These are phyloP conservation scores for Nannoperca australis DNA, from an alignment of 2,797 vertebrate species.

Conservation along the genomic window DNA sequence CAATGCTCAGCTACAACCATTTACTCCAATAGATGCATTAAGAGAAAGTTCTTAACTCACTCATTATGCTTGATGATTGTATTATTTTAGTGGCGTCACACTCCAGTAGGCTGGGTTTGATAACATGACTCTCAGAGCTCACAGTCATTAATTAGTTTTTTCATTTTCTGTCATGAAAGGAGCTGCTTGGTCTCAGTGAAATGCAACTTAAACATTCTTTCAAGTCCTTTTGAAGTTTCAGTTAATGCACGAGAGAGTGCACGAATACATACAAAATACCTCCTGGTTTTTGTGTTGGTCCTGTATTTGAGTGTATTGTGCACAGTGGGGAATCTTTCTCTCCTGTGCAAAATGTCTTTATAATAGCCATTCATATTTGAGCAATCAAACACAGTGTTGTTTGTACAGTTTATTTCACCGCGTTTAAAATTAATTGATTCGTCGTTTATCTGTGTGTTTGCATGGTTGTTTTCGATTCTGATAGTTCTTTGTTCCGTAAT, in stretches of 20 bases:
- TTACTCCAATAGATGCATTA: slow-evolving; percentile 67
- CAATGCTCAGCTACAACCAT: slow-evolving; percentile 75
- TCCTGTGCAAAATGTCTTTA: slow-evolving; percentile 39
- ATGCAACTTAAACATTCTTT: slow-evolving; percentile 46
- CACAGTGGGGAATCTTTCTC: slow-evolving; percentile 1
- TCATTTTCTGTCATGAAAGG: slow-evolving; percentile 31
- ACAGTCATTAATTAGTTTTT: slow-evolving; percentile 67
- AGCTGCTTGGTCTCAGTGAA: slow-evolving; percentile 51
- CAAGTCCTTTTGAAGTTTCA: slow-evolving; percentile 33
- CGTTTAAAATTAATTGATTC: slow-evolving; percentile 80
- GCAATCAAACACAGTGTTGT: slow-evolving; percentile 37
- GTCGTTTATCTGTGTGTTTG: slow-evolving; percentile 76
- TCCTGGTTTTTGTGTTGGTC: slow-evolving; percentile 10
- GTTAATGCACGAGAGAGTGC: background rate
- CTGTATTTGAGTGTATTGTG: background rate
- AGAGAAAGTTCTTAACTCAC: slow-evolving; percentile 76
- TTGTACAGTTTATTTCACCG: slow-evolving; percentile 48
- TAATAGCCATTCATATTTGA: slow-evolving; percentile 33
- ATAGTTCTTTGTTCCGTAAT: slow-evolving; percentile 81
- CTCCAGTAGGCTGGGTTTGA: slow-evolving; percentile 68
- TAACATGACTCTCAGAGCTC: slow-evolving; percentile 67
- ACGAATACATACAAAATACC: background rate
- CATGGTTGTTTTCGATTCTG: slow-evolving; percentile 79
- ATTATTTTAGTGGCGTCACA: slow-evolving; percentile 79
- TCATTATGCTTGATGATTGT: slow-evolving; percentile 81